Conservation (phyloP, 2,797 vertebrate genomes). For the Gila robusta region DNA sequence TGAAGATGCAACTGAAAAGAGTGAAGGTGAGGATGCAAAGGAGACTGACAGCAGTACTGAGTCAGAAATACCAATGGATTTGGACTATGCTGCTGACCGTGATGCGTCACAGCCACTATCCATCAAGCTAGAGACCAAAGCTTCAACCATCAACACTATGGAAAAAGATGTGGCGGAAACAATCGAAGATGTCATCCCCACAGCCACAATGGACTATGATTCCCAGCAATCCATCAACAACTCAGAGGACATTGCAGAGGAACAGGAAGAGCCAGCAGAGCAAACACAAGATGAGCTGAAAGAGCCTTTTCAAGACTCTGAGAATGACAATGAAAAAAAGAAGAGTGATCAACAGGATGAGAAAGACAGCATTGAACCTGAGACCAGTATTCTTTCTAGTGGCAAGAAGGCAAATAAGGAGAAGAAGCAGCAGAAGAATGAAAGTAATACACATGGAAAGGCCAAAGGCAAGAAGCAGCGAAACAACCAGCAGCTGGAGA, state of each 20-base stretch:
- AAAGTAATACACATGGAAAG: constrained; percentile 64
- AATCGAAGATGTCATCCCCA: constrained; percentile 57
- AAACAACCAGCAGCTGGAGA: constrained; percentile 71
- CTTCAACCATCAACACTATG: constrained; percentile 22
- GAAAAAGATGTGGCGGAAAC: constrained; percentile 6
- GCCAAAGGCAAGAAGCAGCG: constrained; percentile 71
- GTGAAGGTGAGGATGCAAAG: constrained; percentile 56
- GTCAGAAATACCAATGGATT: constrained; percentile 70
- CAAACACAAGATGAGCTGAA: constrained; percentile 24
- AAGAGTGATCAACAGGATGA: constrained; percentile 52
- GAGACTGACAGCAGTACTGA: constrained; percentile 75
- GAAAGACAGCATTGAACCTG: constrained; percentile 54
- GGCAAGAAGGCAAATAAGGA: constrained; percentile 61
- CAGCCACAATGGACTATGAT: constrained; percentile 61
- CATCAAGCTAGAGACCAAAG: constrained; percentile 47
- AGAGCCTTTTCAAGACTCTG: neutral
- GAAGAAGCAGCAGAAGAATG: constrained; percentile 59
- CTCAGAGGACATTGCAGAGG: constrained; percentile 49
- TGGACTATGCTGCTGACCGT: constrained; percentile 73
- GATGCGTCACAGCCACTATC: constrained; percentile 61
- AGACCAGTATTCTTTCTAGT: neutral
- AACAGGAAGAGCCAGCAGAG: neutral
- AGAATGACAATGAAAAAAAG: constrained; percentile 14
- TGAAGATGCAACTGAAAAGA: constrained; percentile 38
- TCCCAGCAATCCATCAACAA: constrained; percentile 57